A percentile compares a stretch with the other conserved stretches of the same genome.
These are phyloP conservation scores for Aphelenchoides fujianensis DNA, from an alignment of 1,140 invertebrate genomes.

Conservation along the genomic window DNA sequence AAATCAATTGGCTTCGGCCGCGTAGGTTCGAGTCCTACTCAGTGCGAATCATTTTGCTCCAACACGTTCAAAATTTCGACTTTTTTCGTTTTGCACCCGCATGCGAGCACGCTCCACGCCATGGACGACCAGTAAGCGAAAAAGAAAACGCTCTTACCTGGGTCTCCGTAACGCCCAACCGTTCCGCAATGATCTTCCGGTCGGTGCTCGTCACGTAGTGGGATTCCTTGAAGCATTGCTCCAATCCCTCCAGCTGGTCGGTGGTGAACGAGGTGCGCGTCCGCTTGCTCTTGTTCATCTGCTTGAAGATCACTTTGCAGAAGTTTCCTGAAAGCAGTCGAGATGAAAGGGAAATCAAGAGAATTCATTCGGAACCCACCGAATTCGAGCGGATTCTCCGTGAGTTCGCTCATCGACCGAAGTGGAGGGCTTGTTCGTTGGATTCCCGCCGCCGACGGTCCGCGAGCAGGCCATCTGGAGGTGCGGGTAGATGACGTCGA, in stretches of 20 bases:
- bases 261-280: slow-evolving; percentile 19
- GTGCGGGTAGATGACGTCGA: slow-evolving; percentile 22
- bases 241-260: slow-evolving; percentile 20
- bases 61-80: not conserved
- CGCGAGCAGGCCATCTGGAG: slow-evolving; percentile 5
- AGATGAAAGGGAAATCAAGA: not conserved
- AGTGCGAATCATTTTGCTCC: too few relatives aligned
- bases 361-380: too few relatives aligned
- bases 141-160: too few relatives aligned
- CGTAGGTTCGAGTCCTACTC: too few relatives aligned
- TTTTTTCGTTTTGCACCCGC: not conserved
- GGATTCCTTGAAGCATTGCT: not conserved
- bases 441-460: not conserved
- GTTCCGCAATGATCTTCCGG: slow-evolving; percentile 15
- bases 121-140: not conserved
- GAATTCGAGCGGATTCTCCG: not conserved
- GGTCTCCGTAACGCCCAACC: slow-evolving; percentile 12
- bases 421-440: not conserved
- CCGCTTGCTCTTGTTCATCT: slow-evolving; percentile 23
- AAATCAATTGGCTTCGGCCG: too few relatives aligned
- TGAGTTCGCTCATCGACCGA: not conserved
- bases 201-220: slow-evolving; percentile 16
- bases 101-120: not conserved
- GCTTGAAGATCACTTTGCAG: slow-evolving; percentile 22
- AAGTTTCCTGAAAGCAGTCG: slow-evolving; percentile 7